Base-by-base conservation (phyloP, 2,113 vertebrate genomes). In the Azemiops feae region DNA sequence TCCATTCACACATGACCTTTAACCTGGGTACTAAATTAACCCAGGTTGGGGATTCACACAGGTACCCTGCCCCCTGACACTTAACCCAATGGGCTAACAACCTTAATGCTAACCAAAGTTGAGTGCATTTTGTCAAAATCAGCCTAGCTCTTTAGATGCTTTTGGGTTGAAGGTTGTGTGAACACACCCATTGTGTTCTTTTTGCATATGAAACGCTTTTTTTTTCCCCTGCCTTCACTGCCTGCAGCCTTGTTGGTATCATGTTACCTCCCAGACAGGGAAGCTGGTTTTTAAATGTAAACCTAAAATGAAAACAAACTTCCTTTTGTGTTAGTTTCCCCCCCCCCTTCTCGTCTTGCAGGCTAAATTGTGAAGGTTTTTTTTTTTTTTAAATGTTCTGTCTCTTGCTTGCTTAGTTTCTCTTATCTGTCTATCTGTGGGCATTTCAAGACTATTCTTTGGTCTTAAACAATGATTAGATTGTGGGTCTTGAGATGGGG, bases 261-360 rank as follows among this genome's bases (percentile, higher is more conserved):
- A 93, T 22, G 0, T 87, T 30, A 86, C 74, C 58, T 7, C 0
- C 54, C 60, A 85, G 55, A 91, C 23, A 30, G 93, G 89, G 58
- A 93, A n/a, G 47, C 23, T 23, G 47, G 45, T 5, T 3, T 87
- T 87, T 39, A 9, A 64, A 87, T 3, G 55, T 45, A 14, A 89
- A 90, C 0, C 9, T 1, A 2, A 43, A 57, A 93, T 89, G 95
- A 94, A 91, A 95, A 86, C 85, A 89, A 93, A 95, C 91, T 81
- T 47, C 11, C 92, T 50, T 88, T 95, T 93, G 91, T 86, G 94
- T 88, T 94, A 58, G 93, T 74, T 69, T 60, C 2, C 2, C 0
- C 1, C 11, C 5, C 0, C 7, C 93, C 85, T 87, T 85, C 45
- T 81, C 91, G 52, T 90, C 95, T 94, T 92, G 95, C 93, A 93